phyloP scores from a whole-genome alignment of 2,888 invertebrate species.

The Therioaphis trifolii region DNA sequence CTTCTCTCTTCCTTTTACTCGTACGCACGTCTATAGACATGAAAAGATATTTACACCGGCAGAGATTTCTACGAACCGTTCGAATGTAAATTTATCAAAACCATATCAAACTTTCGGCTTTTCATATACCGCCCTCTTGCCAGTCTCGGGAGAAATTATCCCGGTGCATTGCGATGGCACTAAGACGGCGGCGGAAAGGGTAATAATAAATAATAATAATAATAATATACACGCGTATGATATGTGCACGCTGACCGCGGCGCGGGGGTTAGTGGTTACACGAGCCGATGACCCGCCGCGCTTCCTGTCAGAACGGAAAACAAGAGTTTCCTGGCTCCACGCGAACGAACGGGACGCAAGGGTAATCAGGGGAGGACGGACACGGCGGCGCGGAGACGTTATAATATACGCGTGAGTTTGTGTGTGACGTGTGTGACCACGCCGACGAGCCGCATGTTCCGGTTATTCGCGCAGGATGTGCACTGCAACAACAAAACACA shows the following conservation, averaged over 20 bases:
- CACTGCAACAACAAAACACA: not conserved
- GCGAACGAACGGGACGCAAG: not conserved
- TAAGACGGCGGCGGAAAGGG: not conserved
- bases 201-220: too few relatives aligned
- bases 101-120: too few relatives aligned
- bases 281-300: not conserved
- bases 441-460: not conserved
- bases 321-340: slow-evolving; percentile 37
- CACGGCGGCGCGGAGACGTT: not conserved
- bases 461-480: not conserved
- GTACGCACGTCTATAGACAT: too few relatives aligned
- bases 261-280: not conserved
- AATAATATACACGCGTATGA: not conserved
- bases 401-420: too few relatives aligned
- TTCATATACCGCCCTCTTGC: too few relatives aligned
- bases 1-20: too few relatives aligned
- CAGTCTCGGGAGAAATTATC: too few relatives aligned
- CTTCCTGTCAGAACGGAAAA: slow-evolving; percentile 42
- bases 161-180: too few relatives aligned
- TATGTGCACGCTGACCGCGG: too few relatives aligned
- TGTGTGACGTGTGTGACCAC: not conserved
- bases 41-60: too few relatives aligned
- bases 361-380: not conserved
- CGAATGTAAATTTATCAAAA: too few relatives aligned
- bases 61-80: too few relatives aligned